A percentile compares a stretch with the other conserved stretches of the same genome.
phyloP scores from a whole-genome alignment of 2,888 invertebrate species.

The Agriotes lineatus region DNA sequence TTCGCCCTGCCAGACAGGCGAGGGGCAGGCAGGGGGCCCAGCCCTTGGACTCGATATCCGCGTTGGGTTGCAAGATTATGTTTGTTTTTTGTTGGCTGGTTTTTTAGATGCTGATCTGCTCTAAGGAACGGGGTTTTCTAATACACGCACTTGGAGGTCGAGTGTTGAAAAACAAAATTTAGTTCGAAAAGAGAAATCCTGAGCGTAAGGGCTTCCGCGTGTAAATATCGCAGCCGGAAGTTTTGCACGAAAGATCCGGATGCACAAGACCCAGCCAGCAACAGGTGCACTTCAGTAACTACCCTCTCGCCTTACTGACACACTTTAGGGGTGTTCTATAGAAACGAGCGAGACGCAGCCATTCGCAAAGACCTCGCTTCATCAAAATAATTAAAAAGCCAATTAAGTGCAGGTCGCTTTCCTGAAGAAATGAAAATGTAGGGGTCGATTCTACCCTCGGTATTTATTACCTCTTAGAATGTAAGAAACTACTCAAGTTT shows the following conservation, averaged over 20 bases:
- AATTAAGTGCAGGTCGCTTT: too few relatives aligned
- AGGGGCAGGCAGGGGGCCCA: constrained; percentile 36
- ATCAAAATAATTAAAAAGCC: not conserved
- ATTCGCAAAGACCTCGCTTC: not conserved
- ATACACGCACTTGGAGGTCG: too few relatives aligned
- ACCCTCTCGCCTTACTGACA: constrained; percentile 43
- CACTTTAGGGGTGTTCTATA: constrained; percentile 25
- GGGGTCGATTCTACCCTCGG: too few relatives aligned
- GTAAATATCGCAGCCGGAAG: constrained; percentile 26
- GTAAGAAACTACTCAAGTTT: too few relatives aligned
- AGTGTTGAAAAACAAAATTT: too few relatives aligned
- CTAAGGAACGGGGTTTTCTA: not conserved
- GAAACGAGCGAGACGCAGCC: not conserved
- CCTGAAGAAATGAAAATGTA: too few relatives aligned
- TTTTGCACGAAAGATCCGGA: constrained; percentile 32
- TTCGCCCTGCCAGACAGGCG: constrained; percentile 45
- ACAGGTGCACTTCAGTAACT: constrained; percentile 42
- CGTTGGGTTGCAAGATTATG: constrained; percentile 41
- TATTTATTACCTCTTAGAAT: too few relatives aligned
- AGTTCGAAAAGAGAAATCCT: not conserved
- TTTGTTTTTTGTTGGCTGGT: constrained; percentile 27
- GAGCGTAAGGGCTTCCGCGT: not conserved
- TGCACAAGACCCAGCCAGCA: constrained; percentile 30
- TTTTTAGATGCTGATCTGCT: constrained; percentile 13
- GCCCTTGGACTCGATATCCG: constrained; percentile 39